Conservation (phyloP, 2,797 vertebrate genomes). For the Danio kyathit region DNA sequence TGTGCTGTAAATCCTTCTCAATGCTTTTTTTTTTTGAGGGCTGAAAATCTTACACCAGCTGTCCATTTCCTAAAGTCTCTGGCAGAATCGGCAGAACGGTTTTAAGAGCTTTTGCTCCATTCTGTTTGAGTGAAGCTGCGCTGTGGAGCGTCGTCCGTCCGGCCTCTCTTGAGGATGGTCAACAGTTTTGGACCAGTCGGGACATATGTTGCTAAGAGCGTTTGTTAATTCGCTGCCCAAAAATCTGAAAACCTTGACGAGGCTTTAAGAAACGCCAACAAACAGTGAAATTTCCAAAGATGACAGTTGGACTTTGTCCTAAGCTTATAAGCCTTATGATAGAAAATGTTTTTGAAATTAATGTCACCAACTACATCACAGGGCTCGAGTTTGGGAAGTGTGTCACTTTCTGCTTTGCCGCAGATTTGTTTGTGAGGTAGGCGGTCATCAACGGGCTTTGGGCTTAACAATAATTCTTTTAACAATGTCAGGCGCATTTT, state of each 20-base stretch:
- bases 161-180: constrained; percentile 36
- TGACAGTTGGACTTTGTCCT: constrained; percentile 29
- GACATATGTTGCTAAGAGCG: constrained; percentile 40
- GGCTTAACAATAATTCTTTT: neutral
- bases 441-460: neutral
- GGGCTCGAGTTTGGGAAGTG: neutral
- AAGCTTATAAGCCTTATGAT: constrained; percentile 41
- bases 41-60: constrained; percentile 52
- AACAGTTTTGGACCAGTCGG: constrained; percentile 31
- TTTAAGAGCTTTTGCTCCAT: constrained; percentile 38
- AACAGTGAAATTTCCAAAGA: constrained; percentile 4
- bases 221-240: constrained; percentile 12
- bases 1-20: constrained; percentile 33
- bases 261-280: constrained; percentile 15
- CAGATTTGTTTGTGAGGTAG: neutral
- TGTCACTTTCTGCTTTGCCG: neutral
- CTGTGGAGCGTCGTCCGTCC: neutral
- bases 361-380: constrained; percentile 5
- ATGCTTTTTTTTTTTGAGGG: constrained; percentile 21
- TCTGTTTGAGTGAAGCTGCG: constrained; percentile 7
- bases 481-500: neutral
- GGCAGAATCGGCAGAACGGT: constrained; percentile 19
- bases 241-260: constrained; percentile 31
- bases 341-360: constrained; percentile 2
- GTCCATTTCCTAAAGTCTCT: constrained; percentile 36